These are phyloP conservation scores for Morpho achilles DNA, from an alignment of 2,888 invertebrate species.

Conservation along the genomic window DNA sequence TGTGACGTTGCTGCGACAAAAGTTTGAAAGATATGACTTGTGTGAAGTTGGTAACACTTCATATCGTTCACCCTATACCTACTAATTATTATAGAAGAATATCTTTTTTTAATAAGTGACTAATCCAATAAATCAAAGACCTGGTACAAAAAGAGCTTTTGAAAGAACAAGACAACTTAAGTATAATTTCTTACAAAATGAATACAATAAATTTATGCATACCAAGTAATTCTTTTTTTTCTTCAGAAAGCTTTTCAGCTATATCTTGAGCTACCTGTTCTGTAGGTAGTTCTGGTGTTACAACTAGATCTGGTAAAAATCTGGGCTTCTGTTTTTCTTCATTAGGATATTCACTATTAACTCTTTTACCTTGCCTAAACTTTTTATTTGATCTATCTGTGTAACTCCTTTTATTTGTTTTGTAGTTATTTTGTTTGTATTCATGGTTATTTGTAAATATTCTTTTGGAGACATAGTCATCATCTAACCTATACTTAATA, in stretches of 20 bases:
- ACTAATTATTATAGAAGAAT: too few relatives aligned
- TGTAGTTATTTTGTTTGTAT: constrained; percentile 36
- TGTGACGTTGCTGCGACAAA: too few relatives aligned
- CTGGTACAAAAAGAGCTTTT: too few relatives aligned
- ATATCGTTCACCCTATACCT: too few relatives aligned
- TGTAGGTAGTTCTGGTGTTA: constrained; percentile 67
- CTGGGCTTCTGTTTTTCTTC: constrained; percentile 76
- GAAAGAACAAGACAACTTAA: too few relatives aligned
- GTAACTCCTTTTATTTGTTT: constrained; percentile 78
- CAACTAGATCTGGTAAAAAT: constrained; percentile 79
- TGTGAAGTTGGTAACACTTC: too few relatives aligned
- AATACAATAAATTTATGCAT: constrained; percentile 30
- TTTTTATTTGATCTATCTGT: constrained; percentile 79
- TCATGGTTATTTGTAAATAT: constrained; percentile 50
- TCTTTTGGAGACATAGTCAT: constrained; percentile 60
- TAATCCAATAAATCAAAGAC: too few relatives aligned
- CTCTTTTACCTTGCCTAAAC: constrained; percentile 76
- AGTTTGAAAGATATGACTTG: too few relatives aligned
- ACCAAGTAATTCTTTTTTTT: constrained; percentile 86
- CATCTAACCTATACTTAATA: constrained; percentile 81
- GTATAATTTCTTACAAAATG: too few relatives aligned
- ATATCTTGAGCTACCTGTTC: constrained; percentile 85
- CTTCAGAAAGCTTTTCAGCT: constrained; percentile 85
- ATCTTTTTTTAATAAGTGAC: too few relatives aligned
- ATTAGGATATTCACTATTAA: constrained; percentile 57